Conservation (phyloP, 1,140 invertebrate genomes). For the Bathynomus jamesi region DNA sequence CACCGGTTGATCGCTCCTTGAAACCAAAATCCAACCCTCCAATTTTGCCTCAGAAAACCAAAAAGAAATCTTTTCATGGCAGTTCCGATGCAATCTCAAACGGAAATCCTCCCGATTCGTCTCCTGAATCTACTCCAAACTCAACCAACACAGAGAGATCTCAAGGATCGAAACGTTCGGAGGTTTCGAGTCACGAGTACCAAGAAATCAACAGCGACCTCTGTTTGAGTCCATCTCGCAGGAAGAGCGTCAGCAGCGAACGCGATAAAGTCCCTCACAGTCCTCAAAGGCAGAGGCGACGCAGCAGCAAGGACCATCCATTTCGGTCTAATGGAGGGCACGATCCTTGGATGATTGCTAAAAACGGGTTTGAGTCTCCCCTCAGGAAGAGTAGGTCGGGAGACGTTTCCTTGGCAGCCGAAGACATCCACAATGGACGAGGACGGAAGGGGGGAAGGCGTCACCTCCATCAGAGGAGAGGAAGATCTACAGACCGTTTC, state of each 20-base stretch:
- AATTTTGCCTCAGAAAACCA: neutral
- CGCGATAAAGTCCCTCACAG: neutral
- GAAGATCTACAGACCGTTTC: neutral
- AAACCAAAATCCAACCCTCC: neutral
- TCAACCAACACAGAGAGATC: neutral
- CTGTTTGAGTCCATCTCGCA: neutral
- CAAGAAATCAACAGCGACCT: neutral
- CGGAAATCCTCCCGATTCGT: too few species aligned
- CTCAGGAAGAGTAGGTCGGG: neutral
- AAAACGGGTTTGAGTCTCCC: too few species aligned
- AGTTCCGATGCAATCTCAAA: too few species aligned
- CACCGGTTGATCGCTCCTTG: neutral
- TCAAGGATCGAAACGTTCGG: neutral
- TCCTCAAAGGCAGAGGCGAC: neutral
- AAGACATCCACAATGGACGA: neutral
- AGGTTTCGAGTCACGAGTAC: neutral
- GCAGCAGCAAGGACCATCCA: neutral
- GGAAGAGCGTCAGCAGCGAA: neutral
- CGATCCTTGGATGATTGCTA: neutral
- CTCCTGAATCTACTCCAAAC: neutral
- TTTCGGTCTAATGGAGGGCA: neutral
- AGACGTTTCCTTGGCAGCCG: neutral
- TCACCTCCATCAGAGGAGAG: neutral
- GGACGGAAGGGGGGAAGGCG: neutral
- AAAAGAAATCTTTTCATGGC: neutral